Evolutionary conservation across 2,888 invertebrate genomes (phyloP).

Genomic region (Fabriciana adippe): DNA sequence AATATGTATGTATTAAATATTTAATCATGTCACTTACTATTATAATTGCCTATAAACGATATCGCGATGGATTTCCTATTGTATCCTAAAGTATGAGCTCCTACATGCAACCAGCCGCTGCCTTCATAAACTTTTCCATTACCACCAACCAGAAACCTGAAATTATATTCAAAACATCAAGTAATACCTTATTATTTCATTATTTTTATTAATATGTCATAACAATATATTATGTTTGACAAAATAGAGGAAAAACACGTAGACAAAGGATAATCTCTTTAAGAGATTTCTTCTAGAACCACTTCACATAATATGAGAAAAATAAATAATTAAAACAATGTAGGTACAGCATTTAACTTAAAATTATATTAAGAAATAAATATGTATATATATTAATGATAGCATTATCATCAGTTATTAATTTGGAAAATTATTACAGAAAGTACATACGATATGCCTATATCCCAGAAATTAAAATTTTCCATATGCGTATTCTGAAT

Average conservation of each 20-base stretch:
- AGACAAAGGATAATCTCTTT: too few relatives aligned
- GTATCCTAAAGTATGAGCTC: conserved; percentile 83
- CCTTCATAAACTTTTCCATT: conserved; percentile 86
- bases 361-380: too few relatives aligned
- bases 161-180: conserved; percentile 20
- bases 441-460: conserved; percentile 80
- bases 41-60: conserved; percentile 81
- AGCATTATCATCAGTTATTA: too few relatives aligned
- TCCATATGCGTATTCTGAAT: conserved; percentile 81
- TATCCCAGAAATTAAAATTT: conserved; percentile 71
- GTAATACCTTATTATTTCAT: not conserved
- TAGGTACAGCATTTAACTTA: too few relatives aligned
- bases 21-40: conserved; percentile 49
- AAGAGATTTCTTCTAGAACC: too few relatives aligned
- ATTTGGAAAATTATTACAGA: too few relatives aligned
- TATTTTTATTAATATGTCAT: not conserved
- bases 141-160: conserved; percentile 84
- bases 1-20: not conserved
- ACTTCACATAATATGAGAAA: too few relatives aligned
- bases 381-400: too few relatives aligned
- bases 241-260: too few relatives aligned
- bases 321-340: too few relatives aligned
- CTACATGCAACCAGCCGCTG: conserved; percentile 83
- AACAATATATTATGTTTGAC: not conserved
- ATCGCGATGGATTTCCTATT: conserved; percentile 84